These are phyloP conservation scores for Coryphaenoides rupestris DNA, from an alignment of 2,113 vertebrate genomes.

Conservation along the genomic window DNA sequence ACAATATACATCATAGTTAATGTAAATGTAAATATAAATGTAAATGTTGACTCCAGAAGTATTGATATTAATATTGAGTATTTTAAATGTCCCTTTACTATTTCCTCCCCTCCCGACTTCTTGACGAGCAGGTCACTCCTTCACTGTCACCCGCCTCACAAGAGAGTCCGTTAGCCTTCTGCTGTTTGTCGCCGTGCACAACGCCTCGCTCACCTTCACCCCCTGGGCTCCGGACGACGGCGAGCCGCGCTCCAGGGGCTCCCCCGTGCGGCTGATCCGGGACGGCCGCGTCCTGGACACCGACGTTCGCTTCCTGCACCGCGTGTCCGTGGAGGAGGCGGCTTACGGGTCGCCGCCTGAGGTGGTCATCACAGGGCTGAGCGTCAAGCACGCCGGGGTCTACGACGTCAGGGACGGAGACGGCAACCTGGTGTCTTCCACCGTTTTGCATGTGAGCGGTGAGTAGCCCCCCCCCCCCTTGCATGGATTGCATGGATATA, in stretches of 20 bases:
- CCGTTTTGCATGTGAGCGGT: conserved; percentile 61
- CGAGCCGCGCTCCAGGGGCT: conserved; percentile 39
- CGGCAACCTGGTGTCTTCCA: conserved; percentile 69
- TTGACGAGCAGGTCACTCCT: conserved; percentile 51
- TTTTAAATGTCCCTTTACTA: conserved; percentile 3
- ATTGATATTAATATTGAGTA: no score
- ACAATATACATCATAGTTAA: no score
- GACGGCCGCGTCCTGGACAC: conserved; percentile 55
- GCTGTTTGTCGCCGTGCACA: conserved; percentile 56
- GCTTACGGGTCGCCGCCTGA: conserved; percentile 46
- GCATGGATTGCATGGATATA: no score
- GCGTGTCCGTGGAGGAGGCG: conserved; percentile 60
- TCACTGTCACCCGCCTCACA: conserved; percentile 59
- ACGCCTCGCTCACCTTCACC: conserved; percentile 59
- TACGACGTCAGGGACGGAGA: conserved; percentile 64
- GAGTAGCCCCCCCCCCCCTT: conserved; percentile 21
- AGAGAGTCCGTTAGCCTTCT: conserved; percentile 64
- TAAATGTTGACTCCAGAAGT: no score
- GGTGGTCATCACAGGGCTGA: conserved; percentile 56
- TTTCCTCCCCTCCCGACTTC: conserved; percentile 12
- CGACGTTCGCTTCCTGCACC: conserved; percentile 51
- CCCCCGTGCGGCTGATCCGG: conserved; percentile 55
- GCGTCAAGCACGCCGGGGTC: conserved; percentile 54
- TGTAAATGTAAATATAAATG: no score
- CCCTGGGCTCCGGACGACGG: conserved; percentile 47